phyloP scores from a whole-genome alignment of 2,113 vertebrate genomes.

The Labrus mixtus region DNA sequence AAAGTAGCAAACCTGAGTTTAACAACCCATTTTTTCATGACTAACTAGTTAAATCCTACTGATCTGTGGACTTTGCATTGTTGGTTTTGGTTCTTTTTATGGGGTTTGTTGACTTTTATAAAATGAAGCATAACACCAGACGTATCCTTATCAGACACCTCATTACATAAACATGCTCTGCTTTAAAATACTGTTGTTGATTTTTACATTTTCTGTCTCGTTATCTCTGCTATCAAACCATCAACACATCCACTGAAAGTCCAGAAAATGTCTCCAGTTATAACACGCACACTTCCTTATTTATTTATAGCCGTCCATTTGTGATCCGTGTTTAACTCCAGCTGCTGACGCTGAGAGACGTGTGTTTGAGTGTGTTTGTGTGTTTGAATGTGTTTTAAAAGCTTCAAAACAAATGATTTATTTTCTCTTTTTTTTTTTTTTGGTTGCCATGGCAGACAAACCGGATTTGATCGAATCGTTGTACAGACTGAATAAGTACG shows the following conservation, averaged over 20 bases:
- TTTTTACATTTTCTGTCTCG: slow-evolving; percentile 13
- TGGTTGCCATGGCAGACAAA: slow-evolving; percentile 31
- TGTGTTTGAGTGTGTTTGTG: slow-evolving; percentile 42
- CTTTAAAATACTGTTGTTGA: slow-evolving; percentile 6
- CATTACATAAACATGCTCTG: slow-evolving; percentile 9
- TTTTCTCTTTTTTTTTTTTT: not conserved
- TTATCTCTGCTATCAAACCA: slow-evolving; percentile 15
- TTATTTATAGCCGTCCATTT: slow-evolving; percentile 59
- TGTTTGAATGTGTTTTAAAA: slow-evolving; percentile 47
- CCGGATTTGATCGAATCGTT: slow-evolving; percentile 17
- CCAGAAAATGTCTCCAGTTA: not conserved
- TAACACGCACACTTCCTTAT: slow-evolving; percentile 10
- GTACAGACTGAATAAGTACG: slow-evolving; percentile 73
- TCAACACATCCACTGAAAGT: not conserved
- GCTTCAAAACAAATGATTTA: slow-evolving; percentile 28
- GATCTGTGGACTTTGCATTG: not conserved
- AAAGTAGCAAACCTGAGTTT: too few species aligned
- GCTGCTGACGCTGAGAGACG: slow-evolving; percentile 23
- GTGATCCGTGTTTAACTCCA: slow-evolving; percentile 17
- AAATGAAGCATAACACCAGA: not conserved
- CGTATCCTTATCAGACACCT: slow-evolving; percentile 1
- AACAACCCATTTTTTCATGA: too few species aligned
- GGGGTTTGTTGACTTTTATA: slow-evolving; percentile 26
- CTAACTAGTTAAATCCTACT: not conserved
- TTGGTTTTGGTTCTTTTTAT: not conserved